These are phyloP conservation scores for Theonella swinhoei DNA, from an alignment of 37 sponge, comb jelly and placozoan species.

Conservation along the genomic window DNA sequence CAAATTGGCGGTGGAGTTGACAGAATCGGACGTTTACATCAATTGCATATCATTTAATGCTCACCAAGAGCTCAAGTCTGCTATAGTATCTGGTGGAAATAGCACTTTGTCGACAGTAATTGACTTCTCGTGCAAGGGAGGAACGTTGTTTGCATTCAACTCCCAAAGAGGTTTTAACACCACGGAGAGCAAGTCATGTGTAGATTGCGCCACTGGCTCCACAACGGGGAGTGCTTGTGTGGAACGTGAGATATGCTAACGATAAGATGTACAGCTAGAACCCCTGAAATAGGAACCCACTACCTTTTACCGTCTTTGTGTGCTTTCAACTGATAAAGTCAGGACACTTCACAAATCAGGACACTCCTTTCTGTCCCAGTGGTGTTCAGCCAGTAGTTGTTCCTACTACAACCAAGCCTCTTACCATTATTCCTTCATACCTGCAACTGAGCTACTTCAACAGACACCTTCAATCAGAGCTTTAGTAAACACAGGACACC, in stretches of 20 bases:
- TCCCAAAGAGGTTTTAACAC: neutral
- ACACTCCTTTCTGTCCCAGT: no score
- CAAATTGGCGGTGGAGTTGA: neutral
- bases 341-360: no score
- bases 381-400: no score
- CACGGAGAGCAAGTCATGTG: neutral
- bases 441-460: no score
- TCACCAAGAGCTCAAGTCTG: neutral
- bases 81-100: neutral
- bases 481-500: no score
- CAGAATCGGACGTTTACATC: constrained; percentile 6
- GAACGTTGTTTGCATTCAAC: neutral
- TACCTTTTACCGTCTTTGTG: no score
- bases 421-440: no score
- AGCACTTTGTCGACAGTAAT: neutral
- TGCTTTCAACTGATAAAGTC: no score
- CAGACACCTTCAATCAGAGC: no score
- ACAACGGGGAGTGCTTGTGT: neutral
- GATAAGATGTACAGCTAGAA: no score
- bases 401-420: no score
- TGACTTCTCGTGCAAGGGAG: neutral
- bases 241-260: constrained; percentile 23
- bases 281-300: no score
- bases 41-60: constrained; percentile 32
- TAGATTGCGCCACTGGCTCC: neutral